Base-by-base conservation (phyloP, 2,797 vertebrate genomes). In the Antennarius maculatus region DNA sequence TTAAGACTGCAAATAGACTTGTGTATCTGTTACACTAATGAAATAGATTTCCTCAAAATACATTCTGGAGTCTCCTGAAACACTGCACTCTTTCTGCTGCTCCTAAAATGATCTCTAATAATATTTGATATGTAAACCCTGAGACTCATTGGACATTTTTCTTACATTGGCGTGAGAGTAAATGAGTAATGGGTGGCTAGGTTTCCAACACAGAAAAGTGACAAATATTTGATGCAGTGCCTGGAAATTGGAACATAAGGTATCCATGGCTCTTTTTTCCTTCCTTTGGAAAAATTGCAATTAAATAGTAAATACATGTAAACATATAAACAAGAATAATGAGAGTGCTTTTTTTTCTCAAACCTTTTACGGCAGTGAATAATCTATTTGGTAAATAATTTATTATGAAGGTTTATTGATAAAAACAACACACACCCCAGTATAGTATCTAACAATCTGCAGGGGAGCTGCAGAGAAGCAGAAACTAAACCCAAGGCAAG, bases 21-120 rank as follows among this genome's bases (percentile, higher is more conserved):
- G 54, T 66, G 61, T 83, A 90, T 91, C 51, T 81, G 87, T 89
- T 76, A 79, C 62, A 63, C 82, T 66, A 83, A 91, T 87, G 90
- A 90, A 82, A 93, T 92, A 6, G 86, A 93, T 90, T 88, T 88
- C 77, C 71, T 87, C 77, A 64, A 85, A 86, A 82, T 88, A 63
- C 89, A 63, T 54, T 80, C 74, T 69, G 63, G 54, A 73, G 77
- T 52, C 61, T 53, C 48, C 61, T 41, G 64, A 69, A 59, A 61
- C 61, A 54, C 52, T 51, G 78, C 68, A 71, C 63, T 76, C 68
- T 70, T 61, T 64, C 74, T 57, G 52, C 71, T 15, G 46, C 70
- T 75, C 62, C 69, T 66, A 14, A 68, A 55, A 85, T 82, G 73
- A 83, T 82, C 82, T 66, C 63, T 83, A 79, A 85, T 80, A 69